A percentile compares a stretch with the other conserved stretches of the same genome.
Evolutionary conservation across 2,888 invertebrate genomes (phyloP).

Genomic region (Andrena chrysosceles): DNA sequence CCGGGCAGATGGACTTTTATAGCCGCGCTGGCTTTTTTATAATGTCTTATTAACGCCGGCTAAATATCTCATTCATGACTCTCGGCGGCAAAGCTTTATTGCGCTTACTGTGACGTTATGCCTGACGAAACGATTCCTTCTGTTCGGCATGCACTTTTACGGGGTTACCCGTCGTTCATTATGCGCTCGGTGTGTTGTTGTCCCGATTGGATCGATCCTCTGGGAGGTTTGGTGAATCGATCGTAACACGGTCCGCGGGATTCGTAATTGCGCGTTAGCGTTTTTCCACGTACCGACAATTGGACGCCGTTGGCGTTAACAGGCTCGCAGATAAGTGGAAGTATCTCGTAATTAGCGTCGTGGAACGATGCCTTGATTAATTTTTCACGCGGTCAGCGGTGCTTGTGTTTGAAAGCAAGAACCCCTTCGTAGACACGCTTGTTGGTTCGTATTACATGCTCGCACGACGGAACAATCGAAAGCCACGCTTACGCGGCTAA

Average conservation of each 20-base stretch:
- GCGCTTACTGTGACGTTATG: slow-evolving; percentile 4
- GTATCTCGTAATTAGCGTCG: slow-evolving; percentile 63
- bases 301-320: slow-evolving; percentile 32
- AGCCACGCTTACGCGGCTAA: slow-evolving; percentile 63
- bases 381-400: slow-evolving; percentile 80
- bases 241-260: neutral
- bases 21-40: slow-evolving; percentile 32
- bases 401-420: slow-evolving; percentile 71
- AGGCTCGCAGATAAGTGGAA: slow-evolving; percentile 34
- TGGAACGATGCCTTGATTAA: slow-evolving; percentile 73
- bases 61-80: slow-evolving; percentile 11
- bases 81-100: neutral
- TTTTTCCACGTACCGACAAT: neutral
- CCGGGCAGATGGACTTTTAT: slow-evolving; percentile 46
- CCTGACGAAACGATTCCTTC: neutral
- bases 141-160: neutral
- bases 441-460: slow-evolving; percentile 84
- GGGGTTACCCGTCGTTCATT: neutral
- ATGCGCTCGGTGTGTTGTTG: neutral
- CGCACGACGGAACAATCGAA: slow-evolving; percentile 80
- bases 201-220: too few relatives aligned
- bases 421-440: slow-evolving; percentile 79
- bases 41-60: slow-evolving; percentile 43
- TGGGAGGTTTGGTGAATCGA: neutral
- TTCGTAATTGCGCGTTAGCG: slow-evolving; percentile 14